Evolutionary conservation across 2,888 invertebrate genomes (phyloP), one percentile per base, ranked within the genome.

Genomic region (Euspilapteryx auroguttella): DNA sequence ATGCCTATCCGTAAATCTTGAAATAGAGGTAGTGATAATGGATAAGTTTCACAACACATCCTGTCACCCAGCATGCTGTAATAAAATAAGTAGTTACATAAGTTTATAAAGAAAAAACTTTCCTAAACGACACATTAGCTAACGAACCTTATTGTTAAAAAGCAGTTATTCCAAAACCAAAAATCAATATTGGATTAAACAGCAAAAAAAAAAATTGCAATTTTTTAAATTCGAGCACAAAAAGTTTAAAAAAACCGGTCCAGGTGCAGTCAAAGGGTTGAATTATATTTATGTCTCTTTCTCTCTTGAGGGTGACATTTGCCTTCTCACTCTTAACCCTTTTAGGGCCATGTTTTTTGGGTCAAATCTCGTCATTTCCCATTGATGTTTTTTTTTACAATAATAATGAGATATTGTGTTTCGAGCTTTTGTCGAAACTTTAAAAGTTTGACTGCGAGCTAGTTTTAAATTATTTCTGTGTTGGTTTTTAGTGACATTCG

Each of bases 331-430:
- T 66, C 53, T 40, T 11, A 66, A 66, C 69, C 66, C 66, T 68
- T 71, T 65, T 40, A 49, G 59, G 61, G 65, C 53, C 55, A 36
- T 55, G 64, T 65, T 65, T 73, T 71, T 50, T 62, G 58, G 68
- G 62, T 58, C 53, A 65, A 69, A 69, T 71, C 63, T 62, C 48
- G 53, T 62, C 56, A 66, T 69, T 73, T 68, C 61, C 58, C 58
- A 55, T 66, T 64, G 54, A 50, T 54, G 58, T 64, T 58, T 62
- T 57, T 17, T 17, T 17, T 17, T 5, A n/a, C 45, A 36, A 39
- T 46, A 42, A 56, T 68, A 75, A 73, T 68, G 68, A 71, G 66
- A 66, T 68, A 75, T 73, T 73, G 68, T 75, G 49, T 64, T 61
- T 47, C 58, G 51, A 42, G 39, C 53, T 51, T 58, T 59, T 59